Evolutionary conservation across 2,888 invertebrate genomes (phyloP).

Genomic region (Agapostemon virescens): DNA sequence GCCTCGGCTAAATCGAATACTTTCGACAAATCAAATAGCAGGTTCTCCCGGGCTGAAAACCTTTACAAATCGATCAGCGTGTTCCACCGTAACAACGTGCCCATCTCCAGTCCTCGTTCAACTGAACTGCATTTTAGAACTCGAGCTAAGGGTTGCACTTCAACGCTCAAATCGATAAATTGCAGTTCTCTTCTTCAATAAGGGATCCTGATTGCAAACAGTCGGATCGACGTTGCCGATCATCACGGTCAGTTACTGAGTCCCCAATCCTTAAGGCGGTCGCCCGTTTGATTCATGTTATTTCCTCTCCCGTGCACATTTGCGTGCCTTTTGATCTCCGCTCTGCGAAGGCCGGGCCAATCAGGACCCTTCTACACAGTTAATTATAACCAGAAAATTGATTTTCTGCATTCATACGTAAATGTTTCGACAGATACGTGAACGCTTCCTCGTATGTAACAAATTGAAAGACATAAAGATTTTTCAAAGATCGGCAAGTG

Average conservation of each 20-base stretch:
- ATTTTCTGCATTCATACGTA: no score
- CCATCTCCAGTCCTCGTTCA: constrained; percentile 2
- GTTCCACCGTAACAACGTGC: constrained; percentile 4
- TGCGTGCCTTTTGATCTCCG: background rate
- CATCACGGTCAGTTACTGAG: background rate
- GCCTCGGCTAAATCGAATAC: background rate
- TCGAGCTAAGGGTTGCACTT: background rate
- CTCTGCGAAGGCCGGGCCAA: background rate
- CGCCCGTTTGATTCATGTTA: background rate
- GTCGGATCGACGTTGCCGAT: background rate
- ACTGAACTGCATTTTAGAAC: constrained; percentile 3
- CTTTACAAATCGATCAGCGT: constrained; percentile 8
- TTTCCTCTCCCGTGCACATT: background rate
- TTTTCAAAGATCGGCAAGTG: no score
- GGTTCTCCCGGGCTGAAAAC: constrained; percentile 6
- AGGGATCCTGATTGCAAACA: background rate
- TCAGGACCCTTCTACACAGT: background rate
- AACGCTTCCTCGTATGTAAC: no score
- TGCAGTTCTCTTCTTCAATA: constrained; percentile 9
- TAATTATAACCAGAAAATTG: no score
- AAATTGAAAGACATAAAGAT: no score
- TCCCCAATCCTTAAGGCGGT: background rate
- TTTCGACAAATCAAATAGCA: constrained; percentile 11
- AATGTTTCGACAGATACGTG: no score
- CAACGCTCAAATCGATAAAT: background rate